These are phyloP conservation scores for Calidris pugnax DNA, from an alignment of 2,113 vertebrate genomes.

Conservation along the genomic window DNA sequence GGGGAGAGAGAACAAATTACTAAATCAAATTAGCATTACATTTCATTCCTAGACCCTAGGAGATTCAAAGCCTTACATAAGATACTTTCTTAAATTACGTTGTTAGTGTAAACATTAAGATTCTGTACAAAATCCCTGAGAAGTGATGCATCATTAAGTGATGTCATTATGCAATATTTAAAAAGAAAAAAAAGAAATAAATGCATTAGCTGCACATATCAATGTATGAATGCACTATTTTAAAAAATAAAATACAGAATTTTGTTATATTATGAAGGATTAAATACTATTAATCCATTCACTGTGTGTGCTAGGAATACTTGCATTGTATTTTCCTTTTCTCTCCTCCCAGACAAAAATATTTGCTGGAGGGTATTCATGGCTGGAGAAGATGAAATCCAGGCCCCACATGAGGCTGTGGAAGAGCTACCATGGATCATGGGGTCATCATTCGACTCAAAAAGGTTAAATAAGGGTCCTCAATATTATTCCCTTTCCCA, in stretches of 20 bases:
- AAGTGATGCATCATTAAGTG: not conserved
- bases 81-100: conserved; percentile 47
- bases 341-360: not conserved
- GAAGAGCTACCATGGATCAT: not conserved
- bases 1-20: conserved; percentile 61
- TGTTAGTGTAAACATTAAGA: conserved; percentile 22
- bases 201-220: not conserved
- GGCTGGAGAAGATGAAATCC: conserved; percentile 8
- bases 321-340: not conserved
- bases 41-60: conserved; percentile 61
- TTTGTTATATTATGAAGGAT: not conserved
- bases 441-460: not conserved
- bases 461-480: not conserved
- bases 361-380: conserved; percentile 8
- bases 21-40: conserved; percentile 66
- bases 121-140: conserved; percentile 29
- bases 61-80: conserved; percentile 58
- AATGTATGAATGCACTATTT: not conserved
- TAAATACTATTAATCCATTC: not conserved
- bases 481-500: not conserved
- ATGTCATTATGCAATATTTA: not conserved
- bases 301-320: not conserved
- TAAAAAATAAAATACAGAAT: not conserved
- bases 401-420: not conserved
- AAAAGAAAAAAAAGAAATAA: not conserved